Evolutionary conservation across 2,888 invertebrate species (phyloP).

Genomic region (Alloplasta piceator): DNA sequence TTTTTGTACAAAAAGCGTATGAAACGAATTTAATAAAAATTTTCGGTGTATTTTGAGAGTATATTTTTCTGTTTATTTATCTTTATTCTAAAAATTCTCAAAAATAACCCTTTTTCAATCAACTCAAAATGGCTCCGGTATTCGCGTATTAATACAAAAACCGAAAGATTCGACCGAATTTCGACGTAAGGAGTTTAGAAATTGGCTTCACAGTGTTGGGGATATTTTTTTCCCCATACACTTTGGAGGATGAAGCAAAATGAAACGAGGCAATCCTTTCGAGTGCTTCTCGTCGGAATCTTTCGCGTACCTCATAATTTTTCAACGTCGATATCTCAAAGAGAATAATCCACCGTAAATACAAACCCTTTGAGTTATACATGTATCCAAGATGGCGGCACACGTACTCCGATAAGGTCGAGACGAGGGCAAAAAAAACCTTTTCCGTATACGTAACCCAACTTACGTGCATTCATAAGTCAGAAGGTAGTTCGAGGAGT

Average conservation of each 20-base stretch:
- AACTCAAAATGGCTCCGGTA: too few species aligned
- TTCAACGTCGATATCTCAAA: constrained; percentile 40
- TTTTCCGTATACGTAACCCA: constrained; percentile 9
- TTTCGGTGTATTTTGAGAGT: too few species aligned
- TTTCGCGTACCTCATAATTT: constrained; percentile 28
- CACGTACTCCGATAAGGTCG: constrained; percentile 11
- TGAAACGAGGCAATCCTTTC: not conserved
- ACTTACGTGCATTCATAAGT: constrained; percentile 51
- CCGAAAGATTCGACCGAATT: too few species aligned
- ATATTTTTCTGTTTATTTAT: too few species aligned
- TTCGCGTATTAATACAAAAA: too few species aligned
- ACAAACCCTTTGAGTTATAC: constrained; percentile 33
- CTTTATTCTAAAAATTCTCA: too few species aligned
- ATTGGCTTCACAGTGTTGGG: too few species aligned
- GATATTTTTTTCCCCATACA: not conserved
- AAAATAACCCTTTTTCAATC: too few species aligned
- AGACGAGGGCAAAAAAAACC: constrained; percentile 19
- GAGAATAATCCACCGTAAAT: constrained; percentile 32
- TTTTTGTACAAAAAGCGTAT: too few species aligned
- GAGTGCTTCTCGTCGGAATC: not conserved
- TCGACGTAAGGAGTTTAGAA: too few species aligned
- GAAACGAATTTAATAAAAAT: too few species aligned
- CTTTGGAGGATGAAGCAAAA: constrained; percentile 10
- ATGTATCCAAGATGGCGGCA: constrained; percentile 3
- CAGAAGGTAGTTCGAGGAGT: constrained; percentile 36